Percentiles rank a stretch among this genome's conserved stretches.
Evolutionary conservation across 2,888 invertebrate genomes (phyloP).

Genomic region (Drosophila birchii): DNA sequence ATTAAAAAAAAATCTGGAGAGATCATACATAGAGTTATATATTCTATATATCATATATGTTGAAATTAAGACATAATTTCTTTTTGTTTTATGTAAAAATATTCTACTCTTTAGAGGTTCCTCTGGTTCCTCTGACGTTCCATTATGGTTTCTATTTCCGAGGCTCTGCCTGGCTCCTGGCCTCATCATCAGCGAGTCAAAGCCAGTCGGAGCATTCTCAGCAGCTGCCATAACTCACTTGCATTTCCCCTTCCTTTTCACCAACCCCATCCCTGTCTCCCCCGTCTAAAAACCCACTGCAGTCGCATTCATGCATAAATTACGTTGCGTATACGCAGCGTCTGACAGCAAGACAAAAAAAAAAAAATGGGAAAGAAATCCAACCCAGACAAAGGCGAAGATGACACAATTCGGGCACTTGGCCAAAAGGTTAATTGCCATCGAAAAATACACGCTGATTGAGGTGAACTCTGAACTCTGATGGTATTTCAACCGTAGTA

Average conservation of each 20-base stretch:
- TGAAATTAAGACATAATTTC: not conserved
- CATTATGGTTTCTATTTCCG: not conserved
- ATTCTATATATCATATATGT: not conserved
- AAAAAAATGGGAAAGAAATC: not conserved
- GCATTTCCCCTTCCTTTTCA: constrained; percentile 1
- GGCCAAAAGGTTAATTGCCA: constrained; percentile 68
- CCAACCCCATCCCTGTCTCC: not conserved
- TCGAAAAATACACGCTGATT: constrained; percentile 45
- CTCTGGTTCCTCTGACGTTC: not conserved
- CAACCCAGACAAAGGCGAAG: constrained; percentile 22
- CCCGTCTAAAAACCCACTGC: constrained; percentile 13
- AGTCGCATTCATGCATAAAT: constrained; percentile 43
- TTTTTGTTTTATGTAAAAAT: not conserved
- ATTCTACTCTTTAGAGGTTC: not conserved
- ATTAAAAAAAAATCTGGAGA: not conserved
- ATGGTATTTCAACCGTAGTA: constrained; percentile 14
- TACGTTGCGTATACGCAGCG: constrained; percentile 45
- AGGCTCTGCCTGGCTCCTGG: not conserved
- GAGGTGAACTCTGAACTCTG: constrained; percentile 23
- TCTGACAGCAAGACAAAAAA: constrained; percentile 8
- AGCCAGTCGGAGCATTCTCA: constrained; percentile 2
- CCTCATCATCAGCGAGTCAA: constrained; percentile 11
- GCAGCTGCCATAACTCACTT: constrained; percentile 36
- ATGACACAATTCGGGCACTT: constrained; percentile 39
- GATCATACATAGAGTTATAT: not conserved